phyloP scores from a whole-genome alignment of 2,888 invertebrate genomes.

The Drosophila barbarae region DNA sequence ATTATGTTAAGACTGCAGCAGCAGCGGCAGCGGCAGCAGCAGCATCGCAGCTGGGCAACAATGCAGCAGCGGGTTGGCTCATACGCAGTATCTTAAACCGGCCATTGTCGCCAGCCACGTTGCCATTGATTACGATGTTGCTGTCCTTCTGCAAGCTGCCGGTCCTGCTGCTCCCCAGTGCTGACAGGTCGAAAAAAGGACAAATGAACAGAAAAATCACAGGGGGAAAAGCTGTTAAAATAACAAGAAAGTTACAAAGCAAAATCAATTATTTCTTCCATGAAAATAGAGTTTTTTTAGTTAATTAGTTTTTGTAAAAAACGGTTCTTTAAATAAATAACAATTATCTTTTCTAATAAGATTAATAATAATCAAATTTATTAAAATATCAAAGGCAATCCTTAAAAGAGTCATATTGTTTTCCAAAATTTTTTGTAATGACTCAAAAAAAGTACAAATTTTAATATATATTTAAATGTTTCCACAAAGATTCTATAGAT shows the following conservation, averaged over 20 bases:
- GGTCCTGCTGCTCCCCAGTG: constrained; percentile 11
- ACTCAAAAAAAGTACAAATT: no score
- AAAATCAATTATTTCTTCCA: rapidly evolving
- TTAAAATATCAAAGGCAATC: neutral
- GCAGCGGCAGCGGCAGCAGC: constrained; percentile 8
- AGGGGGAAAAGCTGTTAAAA: neutral
- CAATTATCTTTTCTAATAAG: neutral
- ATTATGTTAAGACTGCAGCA: constrained; percentile 40
- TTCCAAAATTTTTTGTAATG: neutral
- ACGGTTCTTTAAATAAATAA: neutral
- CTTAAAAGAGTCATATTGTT: neutral
- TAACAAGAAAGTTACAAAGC: neutral
- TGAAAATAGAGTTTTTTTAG: neutral
- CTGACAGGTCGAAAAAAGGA: neutral
- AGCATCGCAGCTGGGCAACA: constrained; percentile 22
- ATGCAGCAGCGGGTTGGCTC: constrained; percentile 27
- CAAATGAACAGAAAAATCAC: neutral
- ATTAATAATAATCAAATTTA: neutral
- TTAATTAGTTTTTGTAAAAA: no score
- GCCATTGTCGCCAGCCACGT: constrained; percentile 48
- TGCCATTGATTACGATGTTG: constrained; percentile 63
- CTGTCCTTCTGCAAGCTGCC: constrained; percentile 26
- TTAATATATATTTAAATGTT: no score
- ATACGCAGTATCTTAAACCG: constrained; percentile 56
- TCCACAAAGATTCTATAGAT: neutral